Evolutionary conservation across 2,113 vertebrate genomes (phyloP).

Genomic region (Lamprologus sp.): DNA sequence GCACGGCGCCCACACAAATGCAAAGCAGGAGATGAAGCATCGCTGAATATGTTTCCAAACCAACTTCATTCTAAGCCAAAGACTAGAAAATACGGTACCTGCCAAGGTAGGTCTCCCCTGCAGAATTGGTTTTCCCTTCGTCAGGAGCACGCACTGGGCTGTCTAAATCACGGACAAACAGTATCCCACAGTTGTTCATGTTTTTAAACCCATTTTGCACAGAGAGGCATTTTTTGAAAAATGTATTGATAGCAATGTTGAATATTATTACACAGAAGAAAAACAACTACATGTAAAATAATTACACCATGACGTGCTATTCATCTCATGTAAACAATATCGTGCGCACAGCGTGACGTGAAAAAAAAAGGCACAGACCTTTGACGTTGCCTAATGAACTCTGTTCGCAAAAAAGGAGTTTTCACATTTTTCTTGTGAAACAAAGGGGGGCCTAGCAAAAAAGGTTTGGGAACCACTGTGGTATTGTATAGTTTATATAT

Average conservation of each 20-base stretch:
- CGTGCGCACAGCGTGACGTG: too few relatives aligned
- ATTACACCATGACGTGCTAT: fast-evolving
- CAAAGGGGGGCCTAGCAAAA: background rate
- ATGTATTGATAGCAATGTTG: background rate
- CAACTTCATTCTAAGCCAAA: background rate
- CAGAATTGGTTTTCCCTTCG: background rate
- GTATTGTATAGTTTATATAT: background rate
- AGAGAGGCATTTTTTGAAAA: background rate
- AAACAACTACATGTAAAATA: background rate
- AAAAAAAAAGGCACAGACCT: too few relatives aligned
- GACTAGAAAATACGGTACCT: background rate
- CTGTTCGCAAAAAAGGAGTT: too few relatives aligned
- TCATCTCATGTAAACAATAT: too few relatives aligned
- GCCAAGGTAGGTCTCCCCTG: fast-evolving
- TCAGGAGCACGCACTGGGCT: background rate
- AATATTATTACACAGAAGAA: background rate
- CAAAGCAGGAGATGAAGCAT: too few relatives aligned
- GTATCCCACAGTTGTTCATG: fast-evolving
- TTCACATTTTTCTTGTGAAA: background rate
- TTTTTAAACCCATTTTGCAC: background rate
- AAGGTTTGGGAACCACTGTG: background rate
- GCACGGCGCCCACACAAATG: fast-evolving
- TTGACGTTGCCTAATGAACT: too few relatives aligned
- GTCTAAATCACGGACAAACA: fast-evolving
- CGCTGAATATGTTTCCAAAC: too few relatives aligned